Base-by-base conservation (phyloP, 2,797 vertebrate genomes). In the Nyctibius grandis region DNA sequence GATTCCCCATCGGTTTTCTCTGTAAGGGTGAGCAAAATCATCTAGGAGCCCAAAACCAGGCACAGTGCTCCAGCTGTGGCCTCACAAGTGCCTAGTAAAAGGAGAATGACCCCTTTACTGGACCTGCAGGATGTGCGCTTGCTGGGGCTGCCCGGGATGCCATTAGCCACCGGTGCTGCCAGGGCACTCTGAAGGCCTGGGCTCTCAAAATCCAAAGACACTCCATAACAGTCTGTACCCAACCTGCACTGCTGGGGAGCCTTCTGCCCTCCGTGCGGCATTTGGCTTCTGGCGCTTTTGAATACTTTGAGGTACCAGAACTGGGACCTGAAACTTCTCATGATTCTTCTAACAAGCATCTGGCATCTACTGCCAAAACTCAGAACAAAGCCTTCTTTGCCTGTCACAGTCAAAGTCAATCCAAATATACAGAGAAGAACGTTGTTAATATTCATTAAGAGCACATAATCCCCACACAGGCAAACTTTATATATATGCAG, bases 171-270 rank as follows among this genome's bases (percentile, higher is more conserved):
- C 2, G 3, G 22, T 6, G 6, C 22, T 54, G 8, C 57, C 48
- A 42, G 63, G 21, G 10, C 22, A 22, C 19, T 34, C 23, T 23
- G 15, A 42, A 19, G 59, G 12, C 22, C 47, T 13, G 60, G 15
- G 8, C 12, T 36, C 18, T 34, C 4, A 2, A 57, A 1, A 0
- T 5, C 5, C n/a, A 33, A 60, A 86, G 12, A 45, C 3, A 3
- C 21, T 40, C 33, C 29, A 16, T 33, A 47, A 33, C 31, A 38
- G 15, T 1, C 36, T n/a, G 22, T 44, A 33, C 26, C 9, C 36
- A 70, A 10, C n/a, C 22, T 44, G 34, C 12, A 6, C 16, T 36
- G 23, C 13, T 6, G 1, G 20, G 11, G 3, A 59, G 65, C 31
- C 23, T 75, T 42, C 42, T 47, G 16, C 21, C 10, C 31, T 36